Evolutionary conservation across 2,888 invertebrate species (phyloP).

Genomic region (Nomada flava): DNA sequence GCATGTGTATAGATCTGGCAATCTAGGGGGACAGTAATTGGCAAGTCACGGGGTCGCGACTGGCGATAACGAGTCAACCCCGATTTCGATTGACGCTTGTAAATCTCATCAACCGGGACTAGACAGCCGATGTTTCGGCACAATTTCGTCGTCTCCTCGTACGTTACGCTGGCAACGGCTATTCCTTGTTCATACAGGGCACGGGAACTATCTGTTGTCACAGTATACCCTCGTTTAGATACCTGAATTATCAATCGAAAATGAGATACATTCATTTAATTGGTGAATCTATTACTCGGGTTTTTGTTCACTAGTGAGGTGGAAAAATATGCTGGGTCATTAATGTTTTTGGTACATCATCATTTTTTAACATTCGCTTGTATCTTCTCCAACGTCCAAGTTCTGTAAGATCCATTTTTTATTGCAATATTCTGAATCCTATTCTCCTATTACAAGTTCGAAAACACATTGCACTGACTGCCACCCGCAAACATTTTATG

Average conservation of each 20-base stretch:
- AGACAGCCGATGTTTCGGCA: slow-evolving; percentile 45
- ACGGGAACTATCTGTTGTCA: slow-evolving; percentile 6
- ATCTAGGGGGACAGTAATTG: slow-evolving; percentile 47
- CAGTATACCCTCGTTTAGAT: not conserved
- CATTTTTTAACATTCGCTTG: too few species aligned
- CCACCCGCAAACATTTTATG: too few species aligned
- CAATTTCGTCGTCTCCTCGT: slow-evolving; percentile 39
- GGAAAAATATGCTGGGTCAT: too few species aligned
- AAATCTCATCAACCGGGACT: slow-evolving; percentile 50
- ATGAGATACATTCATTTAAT: too few species aligned
- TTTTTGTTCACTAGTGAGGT: too few species aligned
- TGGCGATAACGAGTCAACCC: slow-evolving; percentile 49
- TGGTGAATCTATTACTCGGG: too few species aligned
- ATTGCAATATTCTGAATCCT: too few species aligned
- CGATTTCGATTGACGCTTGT: slow-evolving; percentile 51
- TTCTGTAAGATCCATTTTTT: too few species aligned
- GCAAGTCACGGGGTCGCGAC: slow-evolving; percentile 50
- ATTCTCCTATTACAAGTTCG: too few species aligned
- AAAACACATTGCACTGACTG: too few species aligned
- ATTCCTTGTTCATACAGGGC: not conserved
- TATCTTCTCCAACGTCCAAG: too few species aligned
- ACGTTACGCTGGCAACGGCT: slow-evolving; percentile 12
- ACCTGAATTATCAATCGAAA: not conserved
- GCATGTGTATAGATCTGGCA: slow-evolving; percentile 23
- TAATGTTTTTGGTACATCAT: too few species aligned